A percentile compares a stretch with the other conserved stretches of the same genome.
Conservation (phyloP, 2,113 vertebrate genomes). For the Desmodus rotundus region DNA sequence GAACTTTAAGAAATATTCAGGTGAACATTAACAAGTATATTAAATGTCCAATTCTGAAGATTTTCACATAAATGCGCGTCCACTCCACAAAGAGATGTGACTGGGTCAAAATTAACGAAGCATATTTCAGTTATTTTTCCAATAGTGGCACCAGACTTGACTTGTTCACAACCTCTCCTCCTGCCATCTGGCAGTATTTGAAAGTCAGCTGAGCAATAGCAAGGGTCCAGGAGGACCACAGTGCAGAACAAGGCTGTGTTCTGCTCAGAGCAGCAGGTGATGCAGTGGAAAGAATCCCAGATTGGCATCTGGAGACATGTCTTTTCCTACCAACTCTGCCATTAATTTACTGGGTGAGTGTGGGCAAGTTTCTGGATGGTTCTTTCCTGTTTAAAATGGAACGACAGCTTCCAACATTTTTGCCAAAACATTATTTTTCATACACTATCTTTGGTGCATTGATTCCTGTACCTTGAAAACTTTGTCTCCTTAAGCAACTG, state of each 20-base stretch:
- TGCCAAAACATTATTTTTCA: not conserved
- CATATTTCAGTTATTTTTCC: slow-evolving; percentile 18
- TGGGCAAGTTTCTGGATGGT: not conserved
- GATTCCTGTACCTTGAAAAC: not conserved
- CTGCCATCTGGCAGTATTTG: not conserved
- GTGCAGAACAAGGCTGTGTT: not conserved
- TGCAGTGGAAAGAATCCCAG: not conserved
- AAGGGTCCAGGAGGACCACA: not conserved
- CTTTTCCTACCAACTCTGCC: slow-evolving; percentile 3
- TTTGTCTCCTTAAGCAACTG: not conserved
- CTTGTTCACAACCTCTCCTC: not conserved
- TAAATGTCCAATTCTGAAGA: not conserved
- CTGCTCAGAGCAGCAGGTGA: not conserved
- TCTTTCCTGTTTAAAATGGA: not conserved
- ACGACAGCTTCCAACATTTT: not conserved
- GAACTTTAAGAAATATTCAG: slow-evolving; percentile 38
- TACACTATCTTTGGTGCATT: not conserved
- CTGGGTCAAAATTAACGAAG: slow-evolving; percentile 14
- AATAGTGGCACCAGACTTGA: not conserved
- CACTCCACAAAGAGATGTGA: not conserved
- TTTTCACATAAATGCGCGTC: not conserved
- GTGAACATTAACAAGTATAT: not conserved
- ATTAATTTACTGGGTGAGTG: not conserved
- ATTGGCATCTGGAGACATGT: not conserved
- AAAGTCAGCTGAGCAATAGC: not conserved